A percentile compares a stretch with the other conserved stretches of the same genome.
These are phyloP conservation scores for Gallinago stenura DNA, from an alignment of 2,797 vertebrate species.

Conservation along the genomic window DNA sequence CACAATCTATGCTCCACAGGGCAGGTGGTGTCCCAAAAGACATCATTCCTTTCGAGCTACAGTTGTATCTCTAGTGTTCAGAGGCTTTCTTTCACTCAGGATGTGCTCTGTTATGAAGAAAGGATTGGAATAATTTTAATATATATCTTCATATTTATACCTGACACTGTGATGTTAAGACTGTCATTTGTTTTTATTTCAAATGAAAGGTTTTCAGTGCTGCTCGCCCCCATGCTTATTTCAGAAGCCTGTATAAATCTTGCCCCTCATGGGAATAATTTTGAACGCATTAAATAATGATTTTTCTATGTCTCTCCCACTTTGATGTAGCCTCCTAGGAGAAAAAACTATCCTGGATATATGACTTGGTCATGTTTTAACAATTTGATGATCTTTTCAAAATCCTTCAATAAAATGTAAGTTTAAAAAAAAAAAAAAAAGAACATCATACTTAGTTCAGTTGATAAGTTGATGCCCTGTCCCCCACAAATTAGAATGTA, in stretches of 20 bases:
- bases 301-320: not conserved
- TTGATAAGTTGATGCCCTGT: not conserved
- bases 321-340: slow-evolving; percentile 39
- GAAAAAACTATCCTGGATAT: not conserved
- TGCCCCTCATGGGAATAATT: not conserved
- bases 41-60: not conserved
- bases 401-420: slow-evolving; percentile 17
- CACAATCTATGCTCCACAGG: not conserved
- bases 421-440: not conserved
- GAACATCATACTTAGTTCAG: not conserved
- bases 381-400: not conserved
- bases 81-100: not conserved
- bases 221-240: not conserved
- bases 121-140: not conserved
- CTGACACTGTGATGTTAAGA: not conserved
- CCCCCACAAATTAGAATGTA: not conserved
- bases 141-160: not conserved
- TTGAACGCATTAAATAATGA: slow-evolving; percentile 26
- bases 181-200: not conserved
- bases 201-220: not conserved
- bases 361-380: slow-evolving; percentile 8
- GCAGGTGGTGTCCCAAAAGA: not conserved
- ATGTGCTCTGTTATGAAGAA: not conserved
- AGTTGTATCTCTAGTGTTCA: not conserved
- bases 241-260: slow-evolving; percentile 20